phyloP scores from a whole-genome alignment of 92 coral and sea anemone species.

The Parazoanthus swiftii region DNA sequence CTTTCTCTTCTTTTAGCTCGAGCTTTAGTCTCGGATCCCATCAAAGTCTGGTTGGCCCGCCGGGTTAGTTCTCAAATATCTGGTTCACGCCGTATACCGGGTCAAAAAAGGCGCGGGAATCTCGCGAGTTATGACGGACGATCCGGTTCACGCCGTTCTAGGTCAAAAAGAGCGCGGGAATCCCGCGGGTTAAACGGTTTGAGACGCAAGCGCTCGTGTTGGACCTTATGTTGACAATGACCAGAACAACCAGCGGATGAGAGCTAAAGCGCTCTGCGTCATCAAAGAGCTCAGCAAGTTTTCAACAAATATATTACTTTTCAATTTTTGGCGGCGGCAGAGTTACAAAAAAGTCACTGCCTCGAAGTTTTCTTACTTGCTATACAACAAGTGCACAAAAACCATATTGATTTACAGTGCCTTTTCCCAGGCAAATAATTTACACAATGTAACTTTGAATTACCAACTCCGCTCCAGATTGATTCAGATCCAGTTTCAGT shows the following conservation, averaged over 20 bases:
- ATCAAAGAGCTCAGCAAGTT: neutral
- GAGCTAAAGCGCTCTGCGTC: neutral
- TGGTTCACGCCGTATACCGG: too few relatives aligned
- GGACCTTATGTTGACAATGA: neutral
- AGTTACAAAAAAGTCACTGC: neutral
- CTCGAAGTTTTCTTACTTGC: neutral
- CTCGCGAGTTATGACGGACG: neutral
- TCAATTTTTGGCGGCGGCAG: neutral
- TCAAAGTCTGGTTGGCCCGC: neutral
- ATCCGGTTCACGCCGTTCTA: too few relatives aligned
- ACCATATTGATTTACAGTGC: neutral
- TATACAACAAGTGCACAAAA: neutral
- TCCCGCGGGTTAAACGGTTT: neutral
- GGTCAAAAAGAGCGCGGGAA: too few relatives aligned
- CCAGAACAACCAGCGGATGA: too few relatives aligned
- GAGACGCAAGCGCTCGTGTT: neutral
- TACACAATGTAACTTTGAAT: neutral
- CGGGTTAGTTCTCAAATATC: neutral
- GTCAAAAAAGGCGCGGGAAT: too few relatives aligned
- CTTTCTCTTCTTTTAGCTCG: neutral
- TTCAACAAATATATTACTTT: conserved; percentile 17
- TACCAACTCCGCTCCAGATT: neutral
- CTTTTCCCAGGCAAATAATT: neutral
- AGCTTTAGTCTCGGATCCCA: neutral
- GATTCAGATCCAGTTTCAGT: neutral